Percentiles rank a stretch among this genome's conserved stretches.
phyloP scores from a whole-genome alignment of 2,888 invertebrate species.

The Ceriagrion tenellum region DNA sequence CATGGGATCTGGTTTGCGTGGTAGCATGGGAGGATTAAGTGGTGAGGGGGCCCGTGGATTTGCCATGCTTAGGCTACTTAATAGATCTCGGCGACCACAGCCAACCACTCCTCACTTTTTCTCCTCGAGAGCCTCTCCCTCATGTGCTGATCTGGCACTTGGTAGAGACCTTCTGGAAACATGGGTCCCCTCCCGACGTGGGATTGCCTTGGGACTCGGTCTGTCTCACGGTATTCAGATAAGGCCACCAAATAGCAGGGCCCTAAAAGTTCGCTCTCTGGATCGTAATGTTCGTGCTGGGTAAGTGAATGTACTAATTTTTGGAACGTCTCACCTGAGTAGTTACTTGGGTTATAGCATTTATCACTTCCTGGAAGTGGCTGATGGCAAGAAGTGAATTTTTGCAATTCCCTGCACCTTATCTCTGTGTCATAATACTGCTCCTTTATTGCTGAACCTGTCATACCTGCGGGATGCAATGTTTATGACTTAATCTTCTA shows the following conservation, averaged over 20 bases:
- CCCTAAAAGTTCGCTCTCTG: conserved; percentile 52
- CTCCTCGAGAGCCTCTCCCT: conserved; percentile 25
- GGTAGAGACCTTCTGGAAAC: conserved; percentile 51
- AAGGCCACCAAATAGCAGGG: conserved; percentile 59
- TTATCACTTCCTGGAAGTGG: too few species aligned
- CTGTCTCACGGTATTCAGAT: conserved; percentile 54
- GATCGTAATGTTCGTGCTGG: conserved; percentile 56
- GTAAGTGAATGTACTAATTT: background rate
- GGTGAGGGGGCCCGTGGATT: conserved; percentile 52
- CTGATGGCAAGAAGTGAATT: too few species aligned
- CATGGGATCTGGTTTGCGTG: conserved; percentile 49
- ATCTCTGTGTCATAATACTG: too few species aligned
- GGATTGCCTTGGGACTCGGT: conserved; percentile 37
- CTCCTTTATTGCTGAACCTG: too few species aligned
- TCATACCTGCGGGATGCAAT: too few species aligned
- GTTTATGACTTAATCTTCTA: too few species aligned
- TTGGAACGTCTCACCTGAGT: background rate
- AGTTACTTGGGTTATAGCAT: too few species aligned
- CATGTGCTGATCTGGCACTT: conserved; percentile 46
- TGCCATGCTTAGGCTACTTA: conserved; percentile 31
- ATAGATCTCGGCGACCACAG: conserved; percentile 41
- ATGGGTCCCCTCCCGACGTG: conserved; percentile 37
- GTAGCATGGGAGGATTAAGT: conserved; percentile 45
- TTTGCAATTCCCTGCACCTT: too few species aligned
- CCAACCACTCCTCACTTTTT: conserved; percentile 49